Conservation (phyloP, 2,113 vertebrate species). For the Pycnonotus jocosus region DNA sequence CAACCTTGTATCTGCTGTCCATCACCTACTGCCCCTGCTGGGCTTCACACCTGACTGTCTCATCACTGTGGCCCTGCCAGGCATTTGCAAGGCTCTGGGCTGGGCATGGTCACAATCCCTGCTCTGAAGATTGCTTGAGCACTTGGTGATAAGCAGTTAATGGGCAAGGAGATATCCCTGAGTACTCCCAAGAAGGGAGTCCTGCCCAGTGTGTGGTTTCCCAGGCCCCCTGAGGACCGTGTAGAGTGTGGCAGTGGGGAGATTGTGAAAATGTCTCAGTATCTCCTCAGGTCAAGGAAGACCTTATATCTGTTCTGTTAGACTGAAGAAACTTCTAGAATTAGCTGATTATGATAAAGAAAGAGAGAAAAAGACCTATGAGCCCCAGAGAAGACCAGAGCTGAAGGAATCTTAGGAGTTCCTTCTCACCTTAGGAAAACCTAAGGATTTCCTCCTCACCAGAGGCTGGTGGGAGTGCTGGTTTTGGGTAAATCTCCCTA, state of each 20-base stretch:
- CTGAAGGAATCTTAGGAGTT: neutral
- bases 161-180: neutral
- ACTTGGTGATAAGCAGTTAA: neutral
- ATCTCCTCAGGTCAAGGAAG: neutral
- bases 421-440: too few relatives aligned
- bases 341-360: neutral
- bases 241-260: too few relatives aligned
- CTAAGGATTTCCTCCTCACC: neutral
- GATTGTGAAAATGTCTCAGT: neutral
- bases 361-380: neutral
- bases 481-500: neutral
- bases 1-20: neutral
- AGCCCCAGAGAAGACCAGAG: neutral
- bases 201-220: neutral
- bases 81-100: neutral
- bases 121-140: neutral
- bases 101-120: neutral
- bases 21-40: fast-evolving
- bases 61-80: neutral
- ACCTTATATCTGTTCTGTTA: neutral
- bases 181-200: neutral
- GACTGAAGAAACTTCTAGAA: neutral
- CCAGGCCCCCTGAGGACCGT: too few relatives aligned
- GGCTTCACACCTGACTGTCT: too few relatives aligned
- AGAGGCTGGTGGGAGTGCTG: neutral